Evolutionary conservation across 2,888 invertebrate species (phyloP), one percentile per base, ranked within the genome.

Genomic region (Diabrotica balteata): DNA sequence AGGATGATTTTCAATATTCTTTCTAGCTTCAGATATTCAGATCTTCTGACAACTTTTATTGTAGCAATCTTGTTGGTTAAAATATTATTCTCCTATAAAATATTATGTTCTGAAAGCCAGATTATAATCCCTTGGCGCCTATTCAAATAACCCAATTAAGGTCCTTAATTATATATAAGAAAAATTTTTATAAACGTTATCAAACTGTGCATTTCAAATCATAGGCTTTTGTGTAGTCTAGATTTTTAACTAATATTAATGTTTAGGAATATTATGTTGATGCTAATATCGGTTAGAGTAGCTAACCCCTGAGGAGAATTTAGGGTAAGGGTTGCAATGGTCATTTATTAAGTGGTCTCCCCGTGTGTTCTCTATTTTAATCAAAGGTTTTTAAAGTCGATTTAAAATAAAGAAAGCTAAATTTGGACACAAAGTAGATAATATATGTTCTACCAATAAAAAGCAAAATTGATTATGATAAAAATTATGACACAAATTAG

Each of bases 141-240:
- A 64, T 64, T 58, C 59, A 58, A 64, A 64, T 64, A 64, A 52
- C 22, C 64, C 64, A 58, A 64, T 64, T 64, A 64, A 52, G 44
- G 7, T 44, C 22, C 44, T 43, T 51, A 51, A 64, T 64, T 64
- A 64, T 51, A 52, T 52, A 17, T 7, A 43, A 42, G 58, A 64
- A 70, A 49, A 59, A 32, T 62, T 67, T 59, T 54, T 64, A 46
- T 47, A 61, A 54, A 67, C 49, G 64, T 59, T 59, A 67, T 71
- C 74, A 74, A 71, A 73, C 74, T 74, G 72, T 70, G 74, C 69
- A 68, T 72, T 72, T 70, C 68, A 65, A 72, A 68, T 71, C 64
- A 64, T 65, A 67, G 60, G 53, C 64, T 68, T 71, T 59, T 63
- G 67, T 68, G 71, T 61, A 59, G 55, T 45, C 66, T 71, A 67